Base-by-base conservation (phyloP, 2,113 vertebrate species). In the Nicator chloris region DNA sequence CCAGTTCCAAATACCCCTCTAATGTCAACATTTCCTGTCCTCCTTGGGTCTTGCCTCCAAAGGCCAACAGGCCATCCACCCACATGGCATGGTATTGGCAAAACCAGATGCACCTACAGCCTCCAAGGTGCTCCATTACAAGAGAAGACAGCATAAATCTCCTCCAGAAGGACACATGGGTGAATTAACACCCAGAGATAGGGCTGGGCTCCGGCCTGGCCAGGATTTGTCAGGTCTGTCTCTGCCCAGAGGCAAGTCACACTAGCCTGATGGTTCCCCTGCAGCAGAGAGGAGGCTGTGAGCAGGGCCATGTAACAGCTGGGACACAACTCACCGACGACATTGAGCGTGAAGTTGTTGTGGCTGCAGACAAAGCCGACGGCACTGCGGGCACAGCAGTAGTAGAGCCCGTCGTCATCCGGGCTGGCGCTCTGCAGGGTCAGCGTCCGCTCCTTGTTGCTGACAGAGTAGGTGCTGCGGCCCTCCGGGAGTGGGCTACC, bases 341-440 rank as follows among this genome's bases (percentile, higher is more conserved):
- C 98, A 86, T 95, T 98, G 85, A 99, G 97, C 0, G 98, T 99
- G 97, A 99, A 99, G 98, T 99, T 99, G 97, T 96, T 89, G 90
- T 81, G 98, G 97, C 99, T 99, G 98, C 99, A 99, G 53, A 98
- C 91, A 4, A 98, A 98, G 23, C 99, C 98, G 0, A 98, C 98
- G 3, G 98, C 98, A 1, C 99, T 99, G 92, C 98, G 98, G 83
- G 99, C 99, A 0, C 99, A 99, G 98, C 99, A 99, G 97, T 97
- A 98, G 91, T 99, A 99, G 26, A 98, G 82, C 14, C 99, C 99
- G 0, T 98, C 99, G 81, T 99, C 98, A 0, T 99, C 98, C 0
- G 98, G 98, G 85, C 96, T 96, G 64, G 98, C 98, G 0, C 97
- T 98, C 70, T 82, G 97, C 51, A 99, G 96, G n/a, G 96, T 99